Base-by-base conservation (phyloP, 2,888 invertebrate genomes). In the Notodonta dromedarius region DNA sequence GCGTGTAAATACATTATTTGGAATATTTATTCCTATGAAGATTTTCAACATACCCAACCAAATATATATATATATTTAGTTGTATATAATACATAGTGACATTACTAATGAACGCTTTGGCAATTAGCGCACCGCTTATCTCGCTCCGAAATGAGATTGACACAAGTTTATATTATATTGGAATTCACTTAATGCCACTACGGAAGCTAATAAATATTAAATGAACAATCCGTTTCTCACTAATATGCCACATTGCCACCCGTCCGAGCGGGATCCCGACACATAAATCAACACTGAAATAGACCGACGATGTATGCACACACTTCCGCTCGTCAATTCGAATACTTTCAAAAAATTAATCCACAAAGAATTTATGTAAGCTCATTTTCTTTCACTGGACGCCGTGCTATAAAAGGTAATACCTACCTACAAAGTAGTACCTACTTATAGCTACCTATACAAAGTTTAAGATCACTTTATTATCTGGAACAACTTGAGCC, bases 271-370 rank as follows among this genome's bases (percentile, higher is more conserved):
- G 81, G 84, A 86, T 84, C 82, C 81, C 77, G 74, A 73, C 77
- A 72, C 84, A 89, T 91, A 90, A 90, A 91, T 91, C 90, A 91
- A 86, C 81, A 83, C 90, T 80, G 83, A 91, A 91, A 91, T 91
- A 91, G 90, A 90, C 80, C 78, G 83, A 82, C 85, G 80, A 76
- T 75, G 79, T 79, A 78, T 78, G 70, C 73, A 66, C 70, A 77
- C 78, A 84, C 80, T 87, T 91, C 91, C 91, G 90, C 82, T 88
- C 86, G 81, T 88, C 88, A 88, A 82, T 82, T 79, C 70, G 71
- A 77, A 82, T 81, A 78, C 76, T 80, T 77, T 78, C 60, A 81
- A 87, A 85, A 87, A 83, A 84, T 80, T 78, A 80, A 81, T 83
- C 74, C 80, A 84, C 78, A 77, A 79, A 80, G 79, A 78, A 78